Evolutionary conservation across 2,888 invertebrate species (phyloP).

Genomic region (Therioaphis trifolii): DNA sequence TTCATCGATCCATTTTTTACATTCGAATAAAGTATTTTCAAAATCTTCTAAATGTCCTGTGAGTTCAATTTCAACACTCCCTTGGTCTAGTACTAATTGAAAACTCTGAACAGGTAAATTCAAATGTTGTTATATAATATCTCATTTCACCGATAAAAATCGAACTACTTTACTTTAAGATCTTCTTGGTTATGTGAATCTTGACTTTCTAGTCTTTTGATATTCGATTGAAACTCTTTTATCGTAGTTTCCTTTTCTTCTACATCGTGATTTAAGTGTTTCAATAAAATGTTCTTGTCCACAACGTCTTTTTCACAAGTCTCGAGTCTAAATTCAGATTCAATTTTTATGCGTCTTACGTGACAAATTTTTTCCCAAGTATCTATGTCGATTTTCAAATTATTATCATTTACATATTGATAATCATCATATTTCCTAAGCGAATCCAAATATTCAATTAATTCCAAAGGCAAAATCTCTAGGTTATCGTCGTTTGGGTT

Average conservation of each 20-base stretch:
- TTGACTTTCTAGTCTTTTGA: conserved; percentile 1
- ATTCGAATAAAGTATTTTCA: conserved; percentile 75
- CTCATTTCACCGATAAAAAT: no score
- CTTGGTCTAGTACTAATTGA: conserved; percentile 78
- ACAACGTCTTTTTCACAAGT: conserved; percentile 26
- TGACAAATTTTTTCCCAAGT: conserved; percentile 68
- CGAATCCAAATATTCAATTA: conserved; percentile 30
- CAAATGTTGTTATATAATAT: no score
- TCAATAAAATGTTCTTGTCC: conserved; percentile 38
- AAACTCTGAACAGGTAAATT: no score
- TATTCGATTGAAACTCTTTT: conserved; percentile 10
- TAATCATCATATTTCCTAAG: conserved; percentile 46
- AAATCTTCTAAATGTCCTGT: conserved; percentile 74
- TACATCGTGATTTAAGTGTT: not conserved
- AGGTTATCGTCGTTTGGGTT: conserved; percentile 8
- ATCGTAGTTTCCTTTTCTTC: conserved; percentile 26
- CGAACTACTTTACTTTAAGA: conserved; percentile 12
- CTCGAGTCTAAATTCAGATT: conserved; percentile 53
- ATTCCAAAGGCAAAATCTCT: conserved; percentile 22
- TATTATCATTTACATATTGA: conserved; percentile 52
- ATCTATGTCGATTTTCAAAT: conserved; percentile 49
- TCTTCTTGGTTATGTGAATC: conserved; percentile 5
- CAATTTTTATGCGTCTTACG: conserved; percentile 69
- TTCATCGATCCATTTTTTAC: conserved; percentile 63
- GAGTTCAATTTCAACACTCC: conserved; percentile 77